These are phyloP conservation scores for Danio aesculapii DNA, from an alignment of 2,797 vertebrate genomes.

Conservation along the genomic window DNA sequence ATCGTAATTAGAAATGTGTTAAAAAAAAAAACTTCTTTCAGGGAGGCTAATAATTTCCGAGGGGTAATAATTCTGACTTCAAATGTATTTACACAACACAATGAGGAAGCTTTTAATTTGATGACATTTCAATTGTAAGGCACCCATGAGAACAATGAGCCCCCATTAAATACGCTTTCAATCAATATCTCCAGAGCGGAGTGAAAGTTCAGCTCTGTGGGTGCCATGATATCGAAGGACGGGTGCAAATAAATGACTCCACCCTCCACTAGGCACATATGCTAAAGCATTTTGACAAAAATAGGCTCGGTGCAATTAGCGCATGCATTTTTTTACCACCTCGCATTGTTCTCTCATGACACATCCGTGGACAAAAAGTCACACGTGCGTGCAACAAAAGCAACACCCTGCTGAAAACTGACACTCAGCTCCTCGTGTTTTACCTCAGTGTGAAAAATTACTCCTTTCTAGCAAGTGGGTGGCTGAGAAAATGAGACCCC, in stretches of 20 bases:
- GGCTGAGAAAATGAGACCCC: conserved; percentile 37
- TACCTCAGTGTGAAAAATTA: conserved; percentile 41
- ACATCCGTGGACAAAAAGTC: conserved; percentile 33
- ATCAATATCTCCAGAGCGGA: conserved; percentile 21
- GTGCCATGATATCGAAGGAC: not conserved
- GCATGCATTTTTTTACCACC: conserved; percentile 25
- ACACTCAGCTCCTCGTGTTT: conserved; percentile 14
- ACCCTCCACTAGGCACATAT: conserved; percentile 27
- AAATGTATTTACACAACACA: not conserved
- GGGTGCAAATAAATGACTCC: conserved; percentile 16
- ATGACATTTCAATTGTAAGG: not conserved
- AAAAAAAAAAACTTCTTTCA: too few relatives aligned
- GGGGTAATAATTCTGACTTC: too few relatives aligned
- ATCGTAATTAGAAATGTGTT: too few relatives aligned
- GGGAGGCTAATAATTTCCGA: too few relatives aligned
- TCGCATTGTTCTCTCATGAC: conserved; percentile 24
- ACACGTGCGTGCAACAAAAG: conserved; percentile 11
- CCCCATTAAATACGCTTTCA: conserved; percentile 21
- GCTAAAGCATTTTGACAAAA: conserved; percentile 24
- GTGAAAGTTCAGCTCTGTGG: conserved; percentile 23
- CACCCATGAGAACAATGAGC: not conserved
- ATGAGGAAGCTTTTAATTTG: conserved; percentile 8
- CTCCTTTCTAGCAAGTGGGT: conserved; percentile 38
- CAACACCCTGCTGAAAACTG: conserved; percentile 14
- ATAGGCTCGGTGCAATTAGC: conserved; percentile 15